These are phyloP conservation scores for Lottia gigantea DNA, from an alignment of 2,888 invertebrate species.

Conservation along the genomic window DNA sequence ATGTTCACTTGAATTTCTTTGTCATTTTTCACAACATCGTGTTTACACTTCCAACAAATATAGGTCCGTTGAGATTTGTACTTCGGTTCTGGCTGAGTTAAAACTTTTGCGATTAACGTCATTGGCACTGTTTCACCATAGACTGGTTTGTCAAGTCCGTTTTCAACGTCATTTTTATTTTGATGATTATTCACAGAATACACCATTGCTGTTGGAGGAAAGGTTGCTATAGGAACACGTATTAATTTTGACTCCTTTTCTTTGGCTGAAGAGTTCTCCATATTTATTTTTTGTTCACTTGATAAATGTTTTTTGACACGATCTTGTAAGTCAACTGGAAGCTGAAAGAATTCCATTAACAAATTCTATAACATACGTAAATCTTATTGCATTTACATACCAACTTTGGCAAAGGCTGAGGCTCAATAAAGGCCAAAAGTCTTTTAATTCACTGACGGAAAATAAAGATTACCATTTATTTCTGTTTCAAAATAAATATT, in stretches of 20 bases:
- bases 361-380: not conserved
- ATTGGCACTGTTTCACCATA: slow-evolving; percentile 49
- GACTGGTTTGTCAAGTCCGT: not conserved
- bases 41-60: slow-evolving; percentile 59
- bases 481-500: too few species aligned
- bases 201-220: slow-evolving; percentile 88
- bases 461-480: too few species aligned
- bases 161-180: slow-evolving; percentile 24
- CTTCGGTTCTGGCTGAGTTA: slow-evolving; percentile 52
- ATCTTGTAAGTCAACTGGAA: slow-evolving; percentile 90
- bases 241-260: slow-evolving; percentile 70
- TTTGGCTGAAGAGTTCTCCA: slow-evolving; percentile 43
- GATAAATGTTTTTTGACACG: slow-evolving; percentile 75
- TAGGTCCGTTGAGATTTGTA: slow-evolving; percentile 49
- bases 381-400: not conserved
- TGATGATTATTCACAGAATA: slow-evolving; percentile 67
- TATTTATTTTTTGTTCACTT: slow-evolving; percentile 55
- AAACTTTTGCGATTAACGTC: slow-evolving; percentile 62
- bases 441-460: too few species aligned
- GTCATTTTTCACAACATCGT: slow-evolving; percentile 52
- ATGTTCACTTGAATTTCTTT: slow-evolving; percentile 56
- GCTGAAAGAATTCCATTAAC: slow-evolving; percentile 72
- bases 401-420: not conserved
- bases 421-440: too few species aligned
- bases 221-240: slow-evolving; percentile 81